phyloP scores from a whole-genome alignment of 1,140 invertebrate genomes.

The Arctopsyche grandis region DNA sequence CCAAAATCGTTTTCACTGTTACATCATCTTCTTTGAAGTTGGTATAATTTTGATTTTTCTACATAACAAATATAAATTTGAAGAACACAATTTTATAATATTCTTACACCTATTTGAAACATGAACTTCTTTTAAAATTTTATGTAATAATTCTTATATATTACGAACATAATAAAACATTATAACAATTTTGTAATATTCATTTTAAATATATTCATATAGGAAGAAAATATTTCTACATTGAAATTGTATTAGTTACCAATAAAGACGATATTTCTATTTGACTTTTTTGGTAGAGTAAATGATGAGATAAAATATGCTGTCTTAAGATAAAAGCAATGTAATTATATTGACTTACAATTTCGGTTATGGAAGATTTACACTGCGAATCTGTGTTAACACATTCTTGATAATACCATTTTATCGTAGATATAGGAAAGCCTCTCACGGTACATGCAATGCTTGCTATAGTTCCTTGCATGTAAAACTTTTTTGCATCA shows the following conservation, averaged over 20 bases:
- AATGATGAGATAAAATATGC: too few species aligned
- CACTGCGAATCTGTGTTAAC: constrained; percentile 54
- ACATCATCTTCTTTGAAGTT: not conserved
- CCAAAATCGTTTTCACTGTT: not conserved
- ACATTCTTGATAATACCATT: constrained; percentile 64
- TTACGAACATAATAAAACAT: too few species aligned
- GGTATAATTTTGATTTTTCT: not conserved
- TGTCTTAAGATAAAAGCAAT: not conserved
- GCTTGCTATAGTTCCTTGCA: constrained; percentile 55
- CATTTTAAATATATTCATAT: too few species aligned
- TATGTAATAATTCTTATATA: too few species aligned
- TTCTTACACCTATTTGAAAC: too few species aligned
- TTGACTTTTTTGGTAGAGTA: too few species aligned
- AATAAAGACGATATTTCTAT: too few species aligned
- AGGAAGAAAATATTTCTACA: too few species aligned
- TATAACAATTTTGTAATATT: too few species aligned
- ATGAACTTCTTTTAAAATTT: too few species aligned
- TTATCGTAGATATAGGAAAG: constrained; percentile 64
- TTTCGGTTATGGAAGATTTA: constrained; percentile 11
- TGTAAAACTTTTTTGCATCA: constrained; percentile 60
- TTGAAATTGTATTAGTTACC: too few species aligned
- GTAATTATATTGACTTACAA: constrained; percentile 10
- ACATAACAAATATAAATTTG: not conserved
- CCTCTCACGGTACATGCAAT: constrained; percentile 60
- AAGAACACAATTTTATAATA: too few species aligned